Evolutionary conservation across 1,140 invertebrate genomes (phyloP), one percentile per base, ranked within the genome.

Genomic region (Eriosoma lanigerum): DNA sequence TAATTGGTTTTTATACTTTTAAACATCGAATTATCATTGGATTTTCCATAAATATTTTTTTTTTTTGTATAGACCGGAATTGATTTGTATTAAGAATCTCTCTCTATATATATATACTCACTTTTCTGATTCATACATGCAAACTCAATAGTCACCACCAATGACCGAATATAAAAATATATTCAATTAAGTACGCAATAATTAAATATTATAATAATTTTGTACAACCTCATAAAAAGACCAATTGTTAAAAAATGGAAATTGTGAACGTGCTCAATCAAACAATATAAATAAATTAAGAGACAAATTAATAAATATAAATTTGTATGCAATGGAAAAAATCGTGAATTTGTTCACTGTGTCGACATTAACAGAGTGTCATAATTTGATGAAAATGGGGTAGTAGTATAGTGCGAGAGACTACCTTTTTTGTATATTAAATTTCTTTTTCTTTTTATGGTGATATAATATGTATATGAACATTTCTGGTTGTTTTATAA

Each of bases 391-490:
- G 29, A n/a, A 44, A n/a, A 52, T 73, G 17, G 1, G 17, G 29
- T 4, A 26, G 24, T 2, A 19, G 60, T 29, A 32, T 19, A 60
- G 54, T 56, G 29, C 32, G 54, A 76, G 73, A 76, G 73, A 76
- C 73, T 12, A n/a, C 32, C 32, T 66, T 44, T 66, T 66, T 1
- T 24, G 21, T 5, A 13, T 48, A 6, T 48, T 48, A 13, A 13
- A 13, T 48, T 54, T n/a, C n/a, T 54, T 24, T 48, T n/a, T 44
- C 12, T 70, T 66, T 26, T 70, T 29, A 70, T 38, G 8, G 66
- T 50, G 66, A 70, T 50, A 70, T 26, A 68, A 48, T 21, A 70
- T 38, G 32, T 70, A n/a, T n/a, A 66, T 66, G 66, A 70, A 60
- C 54, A 46, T 60, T 60, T 44, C 19, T n/a, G n/a, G 13, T 62